phyloP scores from a whole-genome alignment of 1,140 invertebrate genomes.

The Magallana ariakensis region DNA sequence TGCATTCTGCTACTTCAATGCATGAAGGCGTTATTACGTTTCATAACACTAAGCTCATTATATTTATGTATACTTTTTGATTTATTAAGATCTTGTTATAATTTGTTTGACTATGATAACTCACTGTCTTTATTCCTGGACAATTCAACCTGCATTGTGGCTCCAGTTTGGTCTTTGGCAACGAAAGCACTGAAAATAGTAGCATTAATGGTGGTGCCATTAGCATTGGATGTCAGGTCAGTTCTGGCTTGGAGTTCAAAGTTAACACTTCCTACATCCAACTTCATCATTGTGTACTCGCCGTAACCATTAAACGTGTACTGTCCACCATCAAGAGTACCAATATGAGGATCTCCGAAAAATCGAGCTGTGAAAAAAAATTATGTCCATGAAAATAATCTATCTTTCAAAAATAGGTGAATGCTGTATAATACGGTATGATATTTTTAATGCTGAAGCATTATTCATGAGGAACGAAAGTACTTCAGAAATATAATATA shows the following conservation, averaged over 20 bases:
- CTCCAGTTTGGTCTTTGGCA: constrained; percentile 38
- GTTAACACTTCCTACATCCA: background rate
- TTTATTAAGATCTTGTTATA: too few relatives aligned
- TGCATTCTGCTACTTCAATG: too few relatives aligned
- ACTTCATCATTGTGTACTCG: constrained; percentile 49
- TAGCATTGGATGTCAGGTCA: constrained; percentile 26
- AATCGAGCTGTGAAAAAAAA: constrained; percentile 2
- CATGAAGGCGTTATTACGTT: too few relatives aligned
- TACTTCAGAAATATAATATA: too few relatives aligned
- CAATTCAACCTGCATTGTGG: constrained; percentile 53
- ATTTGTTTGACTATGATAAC: background rate
- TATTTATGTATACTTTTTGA: too few relatives aligned
- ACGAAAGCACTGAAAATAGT: constrained; percentile 63
- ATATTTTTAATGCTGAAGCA: too few relatives aligned
- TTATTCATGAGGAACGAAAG: too few relatives aligned
- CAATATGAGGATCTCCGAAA: constrained; percentile 60
- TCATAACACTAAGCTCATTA: too few relatives aligned
- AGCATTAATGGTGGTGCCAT: constrained; percentile 54
- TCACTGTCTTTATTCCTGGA: constrained; percentile 25
- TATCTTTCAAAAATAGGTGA: too few relatives aligned
- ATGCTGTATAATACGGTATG: too few relatives aligned
- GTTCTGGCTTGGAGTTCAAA: constrained; percentile 55
- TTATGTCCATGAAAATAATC: too few relatives aligned
- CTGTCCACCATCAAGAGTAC: constrained; percentile 50
- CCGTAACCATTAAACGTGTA: constrained; percentile 59